Evolutionary conservation across 2,797 vertebrate species (phyloP), one percentile per base, ranked within the genome.

Genomic region (Sphaeramia orbicularis): DNA sequence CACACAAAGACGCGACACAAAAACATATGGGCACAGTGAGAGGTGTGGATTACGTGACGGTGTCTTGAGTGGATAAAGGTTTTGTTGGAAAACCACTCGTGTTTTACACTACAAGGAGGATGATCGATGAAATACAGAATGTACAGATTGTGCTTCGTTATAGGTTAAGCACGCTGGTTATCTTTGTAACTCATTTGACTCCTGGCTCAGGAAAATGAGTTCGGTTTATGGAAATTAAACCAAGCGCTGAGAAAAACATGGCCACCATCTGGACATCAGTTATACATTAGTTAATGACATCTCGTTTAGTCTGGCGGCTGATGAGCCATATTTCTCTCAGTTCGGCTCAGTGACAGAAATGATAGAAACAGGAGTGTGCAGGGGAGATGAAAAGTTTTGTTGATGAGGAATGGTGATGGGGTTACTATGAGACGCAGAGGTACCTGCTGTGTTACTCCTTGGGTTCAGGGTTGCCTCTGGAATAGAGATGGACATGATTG

Each of bases 401-500:
- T 56, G 30, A 82, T 80, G 75, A 92, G 86, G 84, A 65, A 80
- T 66, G 71, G 71, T 65, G 80, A 80, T 81, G 83, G 83, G 74
- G 84, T 61, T 84, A 82, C 77, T 74, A 75, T 92, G 85, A 91
- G 91, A 92, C 85, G 91, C 95, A 89, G 93, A 83, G 94, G 86
- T 99, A 99, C 97, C 96, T 99, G 95, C 93, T 91, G 89, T 90
- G 93, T 98, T 96, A 99, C 91, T 97, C 96, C 94, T 96, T 91
- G 93, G 96, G 91, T 91, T 99, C 97, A 94, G 96, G 96, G 93
- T 97, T 96, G 94, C 95, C 96, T 97, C 97, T 99, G 97, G 90
- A 99, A 99, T 93, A 98, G 93, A 99, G 95, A 98, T 92, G 95
- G 65, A 97, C 94, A 95, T 53, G 51, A 59, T 78, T 78, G 44